Evolutionary conservation across 2,888 invertebrate genomes (phyloP).

Genomic region (Biston betularia): DNA sequence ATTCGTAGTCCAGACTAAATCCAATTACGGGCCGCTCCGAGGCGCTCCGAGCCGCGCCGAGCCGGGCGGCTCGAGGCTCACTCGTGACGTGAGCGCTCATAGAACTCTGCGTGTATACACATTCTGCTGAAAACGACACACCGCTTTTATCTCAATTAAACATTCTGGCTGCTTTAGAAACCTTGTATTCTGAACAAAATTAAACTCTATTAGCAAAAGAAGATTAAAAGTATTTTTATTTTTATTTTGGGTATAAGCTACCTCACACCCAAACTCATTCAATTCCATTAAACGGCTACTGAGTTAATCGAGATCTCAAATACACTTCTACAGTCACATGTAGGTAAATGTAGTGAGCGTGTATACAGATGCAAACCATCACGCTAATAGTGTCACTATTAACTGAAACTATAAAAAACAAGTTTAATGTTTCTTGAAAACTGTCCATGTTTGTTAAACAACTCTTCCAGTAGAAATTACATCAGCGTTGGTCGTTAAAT

Average conservation of each 20-base stretch:
- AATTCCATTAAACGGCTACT: too few species aligned
- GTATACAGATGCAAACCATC: too few species aligned
- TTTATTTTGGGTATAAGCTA: too few species aligned
- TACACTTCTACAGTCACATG: too few species aligned
- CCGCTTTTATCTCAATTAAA: slow-evolving; percentile 32
- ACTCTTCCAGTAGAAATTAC: slow-evolving; percentile 32
- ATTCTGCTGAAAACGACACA: slow-evolving; percentile 41
- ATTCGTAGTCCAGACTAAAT: slow-evolving; percentile 79
- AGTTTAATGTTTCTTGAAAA: neutral
- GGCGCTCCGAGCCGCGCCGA: slow-evolving; percentile 7
- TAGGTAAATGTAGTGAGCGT: too few species aligned
- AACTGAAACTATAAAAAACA: neutral
- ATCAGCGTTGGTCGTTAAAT: slow-evolving; percentile 53
- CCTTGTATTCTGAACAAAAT: neutral
- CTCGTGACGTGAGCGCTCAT: slow-evolving; percentile 32
- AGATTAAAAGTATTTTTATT: too few species aligned
- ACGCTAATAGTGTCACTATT: too few species aligned
- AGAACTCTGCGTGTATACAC: slow-evolving; percentile 50
- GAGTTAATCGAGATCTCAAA: too few species aligned
- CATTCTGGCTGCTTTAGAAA: slow-evolving; percentile 1
- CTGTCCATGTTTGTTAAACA: neutral
- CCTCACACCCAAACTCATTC: too few species aligned
- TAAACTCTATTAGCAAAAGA: too few species aligned
- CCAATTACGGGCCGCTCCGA: slow-evolving; percentile 67
- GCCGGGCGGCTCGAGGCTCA: slow-evolving; percentile 4